These are phyloP conservation scores for Caloenas nicobarica DNA, from an alignment of 2,113 vertebrate genomes.

Conservation along the genomic window DNA sequence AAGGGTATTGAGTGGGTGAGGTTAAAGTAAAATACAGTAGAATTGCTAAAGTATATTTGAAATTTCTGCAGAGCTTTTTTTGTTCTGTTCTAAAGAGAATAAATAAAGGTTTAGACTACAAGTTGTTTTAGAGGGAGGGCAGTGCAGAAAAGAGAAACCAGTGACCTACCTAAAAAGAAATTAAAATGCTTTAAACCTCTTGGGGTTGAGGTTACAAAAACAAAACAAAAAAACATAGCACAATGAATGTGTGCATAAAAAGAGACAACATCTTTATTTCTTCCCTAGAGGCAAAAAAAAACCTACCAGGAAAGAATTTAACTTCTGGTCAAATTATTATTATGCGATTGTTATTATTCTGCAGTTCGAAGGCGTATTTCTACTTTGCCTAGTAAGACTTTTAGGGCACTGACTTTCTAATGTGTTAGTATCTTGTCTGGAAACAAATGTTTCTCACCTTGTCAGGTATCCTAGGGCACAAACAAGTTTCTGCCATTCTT, in stretches of 20 bases:
- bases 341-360: not conserved
- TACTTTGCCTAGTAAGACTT: not conserved
- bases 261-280: not conserved
- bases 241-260: not conserved
- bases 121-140: not conserved
- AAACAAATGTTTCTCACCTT: not conserved
- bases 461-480: not conserved
- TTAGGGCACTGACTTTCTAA: not conserved
- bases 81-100: not conserved
- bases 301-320: not conserved
- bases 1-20: slow-evolving; percentile 16
- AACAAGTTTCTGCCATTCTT: not conserved
- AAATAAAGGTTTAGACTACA: slow-evolving; percentile 1
- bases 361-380: not conserved
- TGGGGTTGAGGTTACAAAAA: slow-evolving; percentile 12
- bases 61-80: not conserved
- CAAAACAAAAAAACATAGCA: not conserved
- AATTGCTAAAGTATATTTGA: slow-evolving; percentile 17
- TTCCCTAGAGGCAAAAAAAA: not conserved
- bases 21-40: not conserved
- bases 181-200: slow-evolving; percentile 40
- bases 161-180: slow-evolving; percentile 48
- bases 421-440: not conserved
- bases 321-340: slow-evolving; percentile 15
- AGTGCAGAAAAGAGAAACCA: not conserved